Base-by-base conservation (phyloP, 2,113 vertebrate species). In the Corythornis madagascariensis region DNA sequence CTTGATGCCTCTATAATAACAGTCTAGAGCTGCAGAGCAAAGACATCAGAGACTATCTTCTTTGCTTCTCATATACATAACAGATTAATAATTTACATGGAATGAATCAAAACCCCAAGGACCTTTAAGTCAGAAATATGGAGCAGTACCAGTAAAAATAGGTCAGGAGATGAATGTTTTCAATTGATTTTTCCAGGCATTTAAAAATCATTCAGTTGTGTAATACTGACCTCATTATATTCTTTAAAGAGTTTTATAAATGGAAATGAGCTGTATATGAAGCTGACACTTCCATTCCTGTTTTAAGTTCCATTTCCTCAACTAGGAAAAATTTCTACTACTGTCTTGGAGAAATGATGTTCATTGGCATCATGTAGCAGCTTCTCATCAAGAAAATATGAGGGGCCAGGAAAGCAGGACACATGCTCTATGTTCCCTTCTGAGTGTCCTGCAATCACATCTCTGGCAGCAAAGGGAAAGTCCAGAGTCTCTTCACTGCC, bases 31-130 rank as follows among this genome's bases (percentile, higher is more conserved):
- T 83, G 56, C 59, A 74, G n/a, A 78, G 22, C 22, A 83, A 83
- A 91, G 59, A 76, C 7, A 73, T 79, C 53, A 87, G 40, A 57
- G 57, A 75, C 24, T 69, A 61, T 53, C 91, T 90, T 53, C 59
- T 84, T 85, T 83, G 22, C 38, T 89, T 86, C 80, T 89, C 40
- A 38, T 75, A 72, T 48, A 65, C 56, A 40, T 73, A 90, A 71
- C 42, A 83, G 19, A 82, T 92, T 50, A 95, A 93, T 92, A 84
- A 94, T 92, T 95, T 83, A 83, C 55, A 81, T 60, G 57, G 45
- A 53, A 65, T 78, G 61, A 93, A 59, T 33, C 57, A 92, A 91
- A 92, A 35, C 61, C 57, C 79, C 24, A 75, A 60, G 70, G 88
- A 83, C 48, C 48, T 80, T 81, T 48, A 74, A 86, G 48, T 45